Base-by-base conservation (phyloP, 2,888 invertebrate species). In the Enoplolaimus lenunculus region DNA sequence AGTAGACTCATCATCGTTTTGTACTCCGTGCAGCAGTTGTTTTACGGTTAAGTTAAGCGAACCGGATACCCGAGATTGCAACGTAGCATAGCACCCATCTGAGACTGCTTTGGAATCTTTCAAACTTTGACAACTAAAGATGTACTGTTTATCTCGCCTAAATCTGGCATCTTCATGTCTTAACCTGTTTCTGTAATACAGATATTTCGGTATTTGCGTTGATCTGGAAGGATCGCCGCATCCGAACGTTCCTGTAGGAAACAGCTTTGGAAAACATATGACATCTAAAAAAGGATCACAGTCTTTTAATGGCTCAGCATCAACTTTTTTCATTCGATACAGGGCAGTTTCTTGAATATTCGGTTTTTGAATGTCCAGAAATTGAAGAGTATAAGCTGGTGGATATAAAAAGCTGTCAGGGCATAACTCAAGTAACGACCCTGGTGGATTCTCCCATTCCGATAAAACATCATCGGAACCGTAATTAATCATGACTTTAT, bases 211-310 rank as follows among this genome's bases (percentile, higher is more conserved):
- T 13, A 62, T 62, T 26, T 62, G 7, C 28, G 30, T 29, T 21
- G 57, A 57, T 26, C 57, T 57, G 21, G 21, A 21, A 7, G 64
- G 13, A 7, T 62, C 64, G 13, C 31, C 7, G 30, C 28, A 13
- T 29, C 64, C 64, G 26, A 62, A 62, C 31, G 30, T 62, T n/a
- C 64, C 64, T 62, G 28, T 62, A 13, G 64, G 26, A 26, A 62
- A 62, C 28, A 62, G 64, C 16, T 21, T 21, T n/a, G 57, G 57
- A n/a, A 21, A 57, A 21, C 16, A 57, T 57, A 57, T 16, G 16
- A 57, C 16, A 57, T 57, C 57, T n/a, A 16, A 21, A 21, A n/a
- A 21, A 21, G 16, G 16, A 16, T 57, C 57, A 21, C 57, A 21
- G 57, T 57, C 57, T 16, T 16, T 16, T 57, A 57, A 21, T 21